Conservation (phyloP, 1,140 invertebrate genomes). For the Mercenaria mercenaria region DNA sequence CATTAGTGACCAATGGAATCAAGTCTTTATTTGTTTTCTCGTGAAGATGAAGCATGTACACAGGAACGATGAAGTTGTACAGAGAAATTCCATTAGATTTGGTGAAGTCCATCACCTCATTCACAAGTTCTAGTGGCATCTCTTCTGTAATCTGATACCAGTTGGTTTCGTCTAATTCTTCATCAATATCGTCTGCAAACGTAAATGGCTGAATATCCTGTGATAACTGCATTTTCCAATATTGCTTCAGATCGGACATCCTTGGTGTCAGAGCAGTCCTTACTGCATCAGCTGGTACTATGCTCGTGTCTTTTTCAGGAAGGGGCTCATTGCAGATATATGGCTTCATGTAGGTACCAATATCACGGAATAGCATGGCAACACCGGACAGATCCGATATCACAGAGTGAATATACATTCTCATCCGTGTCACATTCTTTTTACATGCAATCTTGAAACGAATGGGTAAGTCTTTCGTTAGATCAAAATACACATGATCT, state of each 20-base stretch:
- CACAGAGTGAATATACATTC: constrained; percentile 37
- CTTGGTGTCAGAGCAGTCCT: neutral
- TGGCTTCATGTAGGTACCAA: constrained; percentile 36
- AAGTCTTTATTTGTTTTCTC: neutral
- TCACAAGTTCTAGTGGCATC: neutral
- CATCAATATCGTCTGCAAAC: neutral
- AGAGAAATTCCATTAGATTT: neutral
- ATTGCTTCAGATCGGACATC: neutral
- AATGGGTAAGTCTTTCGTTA: constrained; percentile 23
- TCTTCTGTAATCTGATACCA: neutral
- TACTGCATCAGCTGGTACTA: constrained; percentile 6
- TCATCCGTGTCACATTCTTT: constrained; percentile 7
- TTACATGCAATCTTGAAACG: constrained; percentile 39
- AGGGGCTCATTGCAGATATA: constrained; percentile 1
- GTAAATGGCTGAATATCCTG: constrained; percentile 24
- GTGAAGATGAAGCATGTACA: neutral
- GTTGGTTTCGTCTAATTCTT: neutral
- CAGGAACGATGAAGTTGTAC: constrained; percentile 2
- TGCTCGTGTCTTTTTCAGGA: neutral
- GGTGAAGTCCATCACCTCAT: neutral
- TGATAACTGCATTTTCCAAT: constrained; percentile 23
- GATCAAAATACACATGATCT: constrained; percentile 31
- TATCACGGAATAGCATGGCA: neutral
- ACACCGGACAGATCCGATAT: neutral
- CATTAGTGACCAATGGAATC: constrained; percentile 37